Conservation (phyloP, 92 coral and sea anemone species). For the Bergia sp. region DNA sequence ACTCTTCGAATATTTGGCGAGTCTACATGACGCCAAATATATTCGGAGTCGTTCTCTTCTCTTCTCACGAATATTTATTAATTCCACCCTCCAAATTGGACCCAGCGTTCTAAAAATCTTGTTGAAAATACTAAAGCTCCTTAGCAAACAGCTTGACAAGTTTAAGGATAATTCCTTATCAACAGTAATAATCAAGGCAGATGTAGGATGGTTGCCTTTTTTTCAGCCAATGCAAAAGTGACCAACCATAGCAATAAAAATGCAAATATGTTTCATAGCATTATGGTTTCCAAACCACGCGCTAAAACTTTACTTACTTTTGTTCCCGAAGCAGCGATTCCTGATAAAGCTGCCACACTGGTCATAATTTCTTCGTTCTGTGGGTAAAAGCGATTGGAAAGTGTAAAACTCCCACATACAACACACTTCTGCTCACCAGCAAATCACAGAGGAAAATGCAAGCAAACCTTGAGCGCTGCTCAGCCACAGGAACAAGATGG, state of each 20-base stretch:
- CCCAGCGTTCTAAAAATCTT: neutral
- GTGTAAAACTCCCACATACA: slow-evolving; percentile 32
- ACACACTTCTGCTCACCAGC: slow-evolving; percentile 37
- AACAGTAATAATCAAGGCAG: neutral
- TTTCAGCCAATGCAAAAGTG: slow-evolving; percentile 26
- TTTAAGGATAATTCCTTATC: slow-evolving; percentile 2
- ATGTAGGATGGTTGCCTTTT: slow-evolving; percentile 9
- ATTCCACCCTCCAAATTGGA: neutral
- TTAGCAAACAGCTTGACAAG: neutral
- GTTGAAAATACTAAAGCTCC: neutral
- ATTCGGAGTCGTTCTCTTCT: neutral
- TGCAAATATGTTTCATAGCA: slow-evolving; percentile 17
- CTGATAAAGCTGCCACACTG: slow-evolving; percentile 95
- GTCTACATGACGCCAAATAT: neutral
- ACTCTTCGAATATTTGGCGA: neutral
- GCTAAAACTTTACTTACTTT: slow-evolving; percentile 64
- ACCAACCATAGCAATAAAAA: slow-evolving; percentile 30
- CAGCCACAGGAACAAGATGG: slow-evolving; percentile 96
- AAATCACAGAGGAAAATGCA: slow-evolving; percentile 60
- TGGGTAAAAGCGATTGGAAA: slow-evolving; percentile 52
- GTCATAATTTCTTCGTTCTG: slow-evolving; percentile 83
- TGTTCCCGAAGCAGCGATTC: slow-evolving; percentile 89
- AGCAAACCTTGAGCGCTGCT: slow-evolving; percentile 77
- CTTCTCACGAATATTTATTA: neutral
- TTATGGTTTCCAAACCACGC: slow-evolving; percentile 5